These are phyloP conservation scores for Chirona hameri DNA, from an alignment of 2,888 invertebrate genomes.

Conservation along the genomic window DNA sequence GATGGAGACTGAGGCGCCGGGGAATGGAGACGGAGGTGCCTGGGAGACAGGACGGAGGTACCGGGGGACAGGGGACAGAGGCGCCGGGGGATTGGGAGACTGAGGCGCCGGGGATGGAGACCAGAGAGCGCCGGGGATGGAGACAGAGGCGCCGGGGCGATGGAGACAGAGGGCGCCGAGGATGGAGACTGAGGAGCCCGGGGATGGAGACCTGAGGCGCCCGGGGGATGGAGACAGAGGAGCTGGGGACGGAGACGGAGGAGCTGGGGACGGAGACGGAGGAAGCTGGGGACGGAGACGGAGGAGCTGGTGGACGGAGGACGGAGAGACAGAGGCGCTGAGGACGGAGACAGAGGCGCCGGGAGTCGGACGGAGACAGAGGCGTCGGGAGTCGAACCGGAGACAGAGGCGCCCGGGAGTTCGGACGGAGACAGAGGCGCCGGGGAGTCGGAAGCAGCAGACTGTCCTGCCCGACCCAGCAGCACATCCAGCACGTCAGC, in stretches of 20 bases:
- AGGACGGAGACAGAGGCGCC: too few relatives aligned
- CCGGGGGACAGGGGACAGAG: not conserved
- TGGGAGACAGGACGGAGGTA: too few relatives aligned
- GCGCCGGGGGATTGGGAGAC: not conserved
- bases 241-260: not conserved
- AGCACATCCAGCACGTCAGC: too few relatives aligned
- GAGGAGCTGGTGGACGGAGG: not conserved
- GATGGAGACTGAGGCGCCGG: not conserved
- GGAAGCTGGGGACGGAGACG: not conserved
- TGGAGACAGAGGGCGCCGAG: too few relatives aligned
- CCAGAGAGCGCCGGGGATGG: too few relatives aligned
- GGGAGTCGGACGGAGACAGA: not conserved
- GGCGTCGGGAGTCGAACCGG: not conserved
- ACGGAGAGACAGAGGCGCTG: not conserved
- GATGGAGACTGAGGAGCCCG: not conserved
- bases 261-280: too few relatives aligned
- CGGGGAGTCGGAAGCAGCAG: too few relatives aligned
- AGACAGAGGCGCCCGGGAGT: too few relatives aligned
- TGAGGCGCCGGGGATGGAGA: not conserved
- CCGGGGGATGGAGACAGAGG: too few relatives aligned
- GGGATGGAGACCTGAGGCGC: not conserved
- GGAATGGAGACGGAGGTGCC: too few relatives aligned
- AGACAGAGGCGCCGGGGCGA: too few relatives aligned
- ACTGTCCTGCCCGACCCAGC: too few relatives aligned
- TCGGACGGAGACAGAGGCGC: not conserved